Conservation (phyloP, 1,140 invertebrate genomes). For the Pachyrhynchus sulphureomaculatus region DNA sequence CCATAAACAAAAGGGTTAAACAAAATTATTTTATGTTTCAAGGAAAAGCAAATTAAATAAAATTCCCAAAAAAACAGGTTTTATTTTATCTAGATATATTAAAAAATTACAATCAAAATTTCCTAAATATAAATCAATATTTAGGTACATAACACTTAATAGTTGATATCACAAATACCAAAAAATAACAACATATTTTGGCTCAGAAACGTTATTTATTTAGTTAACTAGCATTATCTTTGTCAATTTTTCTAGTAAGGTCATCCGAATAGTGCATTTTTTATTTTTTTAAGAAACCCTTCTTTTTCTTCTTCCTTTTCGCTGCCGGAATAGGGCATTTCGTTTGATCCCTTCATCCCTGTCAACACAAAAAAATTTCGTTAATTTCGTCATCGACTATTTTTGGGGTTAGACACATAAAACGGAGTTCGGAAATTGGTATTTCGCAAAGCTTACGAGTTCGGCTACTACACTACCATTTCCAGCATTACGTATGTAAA, state of each 20-base stretch:
- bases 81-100: neutral
- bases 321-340: slow-evolving; percentile 52
- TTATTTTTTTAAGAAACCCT: slow-evolving; percentile 63
- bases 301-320: slow-evolving; percentile 51
- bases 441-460: neutral
- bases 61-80: no score
- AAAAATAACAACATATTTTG: slow-evolving; percentile 22
- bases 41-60: no score
- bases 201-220: slow-evolving; percentile 9
- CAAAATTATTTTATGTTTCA: no score
- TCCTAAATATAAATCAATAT: neutral
- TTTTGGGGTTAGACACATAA: neutral
- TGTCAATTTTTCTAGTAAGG: slow-evolving; percentile 17
- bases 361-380: slow-evolving; percentile 45
- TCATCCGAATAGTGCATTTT: slow-evolving; percentile 67
- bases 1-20: no score
- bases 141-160: neutral
- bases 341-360: slow-evolving; percentile 40
- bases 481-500: no score
- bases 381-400: slow-evolving; percentile 15
- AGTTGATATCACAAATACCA: slow-evolving; percentile 14
- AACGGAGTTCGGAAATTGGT: neutral
- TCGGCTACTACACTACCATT: no score
- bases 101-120: slow-evolving; percentile 8
- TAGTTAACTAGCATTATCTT: slow-evolving; percentile 11